These are phyloP conservation scores for Bradypodion ventrale DNA, from an alignment of 2,797 vertebrate species.

Conservation along the genomic window DNA sequence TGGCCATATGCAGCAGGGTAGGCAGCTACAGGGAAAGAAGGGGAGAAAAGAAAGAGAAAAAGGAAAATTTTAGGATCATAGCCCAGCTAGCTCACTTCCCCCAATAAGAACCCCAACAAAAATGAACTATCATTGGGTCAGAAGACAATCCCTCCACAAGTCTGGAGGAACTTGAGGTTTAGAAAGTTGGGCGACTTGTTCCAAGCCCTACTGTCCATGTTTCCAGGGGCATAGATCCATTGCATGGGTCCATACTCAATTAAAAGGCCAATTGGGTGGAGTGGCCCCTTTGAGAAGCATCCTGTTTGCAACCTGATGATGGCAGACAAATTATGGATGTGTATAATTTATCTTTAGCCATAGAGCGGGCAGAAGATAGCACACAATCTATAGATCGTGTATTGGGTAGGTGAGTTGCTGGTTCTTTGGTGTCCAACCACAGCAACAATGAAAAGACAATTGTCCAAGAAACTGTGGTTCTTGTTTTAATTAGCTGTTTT, in stretches of 20 bases:
- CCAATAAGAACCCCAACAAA: neutral
- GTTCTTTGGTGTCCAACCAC: neutral
- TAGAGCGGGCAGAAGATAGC: neutral
- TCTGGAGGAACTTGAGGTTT: neutral
- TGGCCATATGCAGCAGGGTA: slow-evolving; percentile 99
- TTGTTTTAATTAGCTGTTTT: neutral
- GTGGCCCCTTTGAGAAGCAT: too few relatives aligned
- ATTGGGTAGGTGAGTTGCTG: neutral
- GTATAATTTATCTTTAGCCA: too few relatives aligned
- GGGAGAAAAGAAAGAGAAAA: slow-evolving; percentile 54
- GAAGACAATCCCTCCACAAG: neutral
- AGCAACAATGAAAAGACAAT: neutral
- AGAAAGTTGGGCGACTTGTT: neutral
- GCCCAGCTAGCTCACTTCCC: slow-evolving; percentile 8
- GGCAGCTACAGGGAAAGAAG: slow-evolving; percentile 83
- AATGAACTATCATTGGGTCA: neutral
- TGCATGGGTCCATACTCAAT: too few relatives aligned
- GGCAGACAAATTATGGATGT: neutral
- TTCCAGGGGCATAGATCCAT: neutral
- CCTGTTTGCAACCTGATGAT: neutral
- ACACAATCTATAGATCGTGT: neutral
- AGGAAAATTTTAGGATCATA: slow-evolving; percentile 61
- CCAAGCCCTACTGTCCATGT: neutral
- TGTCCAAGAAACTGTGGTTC: neutral
- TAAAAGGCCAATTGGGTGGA: neutral